Percentiles rank a stretch among this genome's conserved stretches.
Conservation (phyloP, 2,888 invertebrate species). For the Girardia tigrina region DNA sequence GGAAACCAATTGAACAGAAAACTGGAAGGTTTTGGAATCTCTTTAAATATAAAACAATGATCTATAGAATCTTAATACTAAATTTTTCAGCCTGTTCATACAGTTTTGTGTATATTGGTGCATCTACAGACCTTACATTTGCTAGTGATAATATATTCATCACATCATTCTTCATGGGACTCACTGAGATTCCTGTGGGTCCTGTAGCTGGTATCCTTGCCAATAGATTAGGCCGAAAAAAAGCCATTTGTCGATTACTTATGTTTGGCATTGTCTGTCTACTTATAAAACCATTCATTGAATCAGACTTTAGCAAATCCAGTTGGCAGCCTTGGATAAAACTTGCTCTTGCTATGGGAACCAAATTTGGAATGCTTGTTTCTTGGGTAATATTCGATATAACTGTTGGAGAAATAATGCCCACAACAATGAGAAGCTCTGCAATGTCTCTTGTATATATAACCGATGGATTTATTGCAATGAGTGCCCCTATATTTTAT, state of each 20-base stretch:
- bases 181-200: not conserved
- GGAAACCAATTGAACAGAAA: not conserved
- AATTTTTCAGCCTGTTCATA: not conserved
- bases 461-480: too few relatives aligned
- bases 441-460: too few relatives aligned
- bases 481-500: too few relatives aligned
- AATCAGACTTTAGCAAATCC: not conserved
- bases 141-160: constrained; percentile 6
- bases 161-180: not conserved
- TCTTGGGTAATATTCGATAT: too few relatives aligned
- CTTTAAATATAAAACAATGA: not conserved
- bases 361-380: too few relatives aligned
- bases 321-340: not conserved
- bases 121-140: not conserved
- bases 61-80: not conserved
- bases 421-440: too few relatives aligned
- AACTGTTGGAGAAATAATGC: too few relatives aligned
- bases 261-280: not conserved
- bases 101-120: not conserved
- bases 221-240: not conserved
- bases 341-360: not conserved
- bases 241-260: not conserved
- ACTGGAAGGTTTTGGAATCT: not conserved
- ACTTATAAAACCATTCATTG: not conserved
- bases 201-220: not conserved